Base-by-base conservation (phyloP, 2,888 invertebrate species). In the Nomada goodeniana region DNA sequence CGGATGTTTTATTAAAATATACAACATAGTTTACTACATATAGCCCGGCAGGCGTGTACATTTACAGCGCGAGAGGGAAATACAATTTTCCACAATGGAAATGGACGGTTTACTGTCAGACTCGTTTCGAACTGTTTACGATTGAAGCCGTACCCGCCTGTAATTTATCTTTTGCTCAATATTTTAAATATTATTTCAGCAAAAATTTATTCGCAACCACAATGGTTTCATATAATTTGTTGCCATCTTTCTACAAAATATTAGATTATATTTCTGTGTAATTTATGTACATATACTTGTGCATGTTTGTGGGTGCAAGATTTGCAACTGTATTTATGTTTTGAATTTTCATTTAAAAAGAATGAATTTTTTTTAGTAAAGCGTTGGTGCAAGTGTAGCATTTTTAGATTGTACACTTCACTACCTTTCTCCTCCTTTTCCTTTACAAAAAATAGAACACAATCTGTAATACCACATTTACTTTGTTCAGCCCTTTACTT, bases 81-180 rank as follows among this genome's bases (percentile, higher is more conserved):
- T 52, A 36, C n/a, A 9, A 36, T 36, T 36, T 36, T 36, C n/a
- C n/a, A 67, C 36, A 47, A 26, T 59, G 59, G 29, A 47, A 70
- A 70, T n/a, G 55, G 13, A 57, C 68, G 42, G 23, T 68, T 18
- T 26, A 13, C 26, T 44, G 55, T 69, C 44, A 70, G 59, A 59
- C 47, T n/a, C 47, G 9, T 59, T 70, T 70, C 26, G 47, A 15
- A 70, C 29, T 36, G 36, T 36, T 36, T 36, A n/a, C 23, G 59
- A 47, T 15, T 47, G 44, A 13, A 20, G 29, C 29, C 29, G 59
- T 18, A 50, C 47, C 15, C 53, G 7, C 10, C 7, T 20, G 36
- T 36, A 67, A 53, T 36, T 67, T 53, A 20, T 59, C 20, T 13
- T 15, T 2, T 26, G 44, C 59, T 69, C 44, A 59, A 69, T 20